A percentile compares a stretch with the other conserved stretches of the same genome.
phyloP scores from a whole-genome alignment of 2,113 vertebrate genomes.

The Dicrurus megarhynchus region DNA sequence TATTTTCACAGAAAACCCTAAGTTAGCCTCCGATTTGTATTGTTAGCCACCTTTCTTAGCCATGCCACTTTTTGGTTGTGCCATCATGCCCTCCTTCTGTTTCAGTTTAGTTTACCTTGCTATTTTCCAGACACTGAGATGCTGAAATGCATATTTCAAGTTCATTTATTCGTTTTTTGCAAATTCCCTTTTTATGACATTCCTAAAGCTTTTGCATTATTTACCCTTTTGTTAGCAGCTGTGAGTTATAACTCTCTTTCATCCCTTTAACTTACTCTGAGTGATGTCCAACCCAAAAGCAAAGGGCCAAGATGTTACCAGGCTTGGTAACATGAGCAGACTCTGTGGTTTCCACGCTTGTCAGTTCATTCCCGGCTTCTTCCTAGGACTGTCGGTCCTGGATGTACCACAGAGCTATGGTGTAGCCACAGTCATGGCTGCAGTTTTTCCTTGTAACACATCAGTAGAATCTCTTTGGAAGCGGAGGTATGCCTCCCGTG shows the following conservation, averaged over 20 bases:
- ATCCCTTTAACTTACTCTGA: background rate
- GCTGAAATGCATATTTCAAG: background rate
- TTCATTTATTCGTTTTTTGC: background rate
- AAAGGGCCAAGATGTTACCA: background rate
- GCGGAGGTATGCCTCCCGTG: background rate
- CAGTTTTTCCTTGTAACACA: background rate
- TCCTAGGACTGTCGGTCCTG: background rate
- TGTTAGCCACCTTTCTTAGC: background rate
- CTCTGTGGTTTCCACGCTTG: background rate
- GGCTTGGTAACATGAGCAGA: background rate
- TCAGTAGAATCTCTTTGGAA: background rate
- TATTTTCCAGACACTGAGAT: background rate
- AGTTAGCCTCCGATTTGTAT: background rate
- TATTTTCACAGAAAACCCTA: background rate
- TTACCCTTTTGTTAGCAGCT: background rate
- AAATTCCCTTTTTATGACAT: background rate
- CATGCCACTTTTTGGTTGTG: background rate
- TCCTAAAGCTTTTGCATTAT: background rate
- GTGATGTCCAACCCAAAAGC: background rate
- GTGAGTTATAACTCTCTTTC: background rate
- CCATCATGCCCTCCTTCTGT: background rate
- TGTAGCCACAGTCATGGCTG: background rate
- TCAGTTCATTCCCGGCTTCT: background rate
- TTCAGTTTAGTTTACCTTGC: background rate
- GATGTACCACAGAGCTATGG: background rate